phyloP scores from a whole-genome alignment of 1,140 invertebrate genomes.

The Chionoecetes opilio region DNA sequence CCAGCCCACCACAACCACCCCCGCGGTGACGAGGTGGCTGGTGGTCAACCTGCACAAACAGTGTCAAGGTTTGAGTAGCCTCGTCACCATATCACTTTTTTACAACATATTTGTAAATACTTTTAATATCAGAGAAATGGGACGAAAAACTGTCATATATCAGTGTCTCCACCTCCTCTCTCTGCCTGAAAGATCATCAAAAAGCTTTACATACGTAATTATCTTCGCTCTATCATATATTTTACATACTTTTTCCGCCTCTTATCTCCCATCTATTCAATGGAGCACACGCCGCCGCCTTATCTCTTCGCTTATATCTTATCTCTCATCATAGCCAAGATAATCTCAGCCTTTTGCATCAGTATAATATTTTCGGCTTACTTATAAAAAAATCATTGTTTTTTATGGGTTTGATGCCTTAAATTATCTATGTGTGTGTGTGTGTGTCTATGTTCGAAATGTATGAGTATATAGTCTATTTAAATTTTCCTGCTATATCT shows the following conservation, averaged over 20 bases:
- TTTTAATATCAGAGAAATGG: background rate
- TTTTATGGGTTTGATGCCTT: too few species aligned
- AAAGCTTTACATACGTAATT: background rate
- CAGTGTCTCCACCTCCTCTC: background rate
- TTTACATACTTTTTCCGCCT: background rate
- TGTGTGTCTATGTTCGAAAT: slow-evolving; percentile 34
- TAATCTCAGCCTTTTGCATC: background rate
- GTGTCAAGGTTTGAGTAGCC: background rate
- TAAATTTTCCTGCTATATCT: too few species aligned
- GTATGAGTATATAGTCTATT: too few species aligned
- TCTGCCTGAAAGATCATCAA: background rate
- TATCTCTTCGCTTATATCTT: background rate
- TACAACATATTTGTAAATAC: background rate
- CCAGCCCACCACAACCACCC: background rate
- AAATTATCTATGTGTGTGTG: slow-evolving; percentile 43
- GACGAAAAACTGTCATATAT: background rate
- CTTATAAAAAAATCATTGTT: background rate
- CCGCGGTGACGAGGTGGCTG: background rate
- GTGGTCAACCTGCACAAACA: background rate
- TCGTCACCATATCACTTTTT: background rate
- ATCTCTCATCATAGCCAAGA: background rate
- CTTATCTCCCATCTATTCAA: background rate
- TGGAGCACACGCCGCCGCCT: background rate
- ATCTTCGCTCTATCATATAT: background rate
- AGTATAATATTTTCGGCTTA: background rate